Conservation (phyloP, 2,113 vertebrate genomes). For the Hemibagrus wyckioides region DNA sequence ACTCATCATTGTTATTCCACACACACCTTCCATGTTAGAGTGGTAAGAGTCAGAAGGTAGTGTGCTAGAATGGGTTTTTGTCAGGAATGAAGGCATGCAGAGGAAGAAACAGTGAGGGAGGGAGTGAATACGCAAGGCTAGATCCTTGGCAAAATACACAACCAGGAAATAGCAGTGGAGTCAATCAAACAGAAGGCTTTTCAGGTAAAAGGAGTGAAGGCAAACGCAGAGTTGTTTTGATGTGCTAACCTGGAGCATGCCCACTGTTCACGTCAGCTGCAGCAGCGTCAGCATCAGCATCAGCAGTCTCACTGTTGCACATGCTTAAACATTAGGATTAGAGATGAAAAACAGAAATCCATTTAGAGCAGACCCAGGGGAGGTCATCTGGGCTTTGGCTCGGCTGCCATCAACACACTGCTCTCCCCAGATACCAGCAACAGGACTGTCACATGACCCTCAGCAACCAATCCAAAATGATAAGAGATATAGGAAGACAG, state of each 20-base stretch:
- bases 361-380: constrained; percentile 41
- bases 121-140: not conserved
- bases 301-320: constrained; percentile 28
- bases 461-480: constrained; percentile 43
- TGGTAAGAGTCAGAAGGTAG: constrained; percentile 27
- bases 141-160: constrained; percentile 30
- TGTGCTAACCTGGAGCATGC: constrained; percentile 33
- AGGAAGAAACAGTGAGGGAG: constrained; percentile 1
- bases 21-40: constrained; percentile 38
- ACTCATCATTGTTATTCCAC: constrained; percentile 57
- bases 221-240: constrained; percentile 40
- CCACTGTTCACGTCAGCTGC: not conserved
- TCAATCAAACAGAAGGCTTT: constrained; percentile 34
- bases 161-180: constrained; percentile 26
- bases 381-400: constrained; percentile 50
- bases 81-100: constrained; percentile 49
- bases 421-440: constrained; percentile 54
- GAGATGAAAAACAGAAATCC: constrained; percentile 52
- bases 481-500: constrained; percentile 10
- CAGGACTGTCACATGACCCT: constrained; percentile 39
- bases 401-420: constrained; percentile 41
- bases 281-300: constrained; percentile 6
- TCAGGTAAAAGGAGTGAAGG: constrained; percentile 13
- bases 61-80: constrained; percentile 48
- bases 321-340: constrained; percentile 48